Percentiles rank a stretch among this genome's conserved stretches.
Evolutionary conservation across 2,797 vertebrate genomes (phyloP).

Genomic region (Sciurus vulgaris): DNA sequence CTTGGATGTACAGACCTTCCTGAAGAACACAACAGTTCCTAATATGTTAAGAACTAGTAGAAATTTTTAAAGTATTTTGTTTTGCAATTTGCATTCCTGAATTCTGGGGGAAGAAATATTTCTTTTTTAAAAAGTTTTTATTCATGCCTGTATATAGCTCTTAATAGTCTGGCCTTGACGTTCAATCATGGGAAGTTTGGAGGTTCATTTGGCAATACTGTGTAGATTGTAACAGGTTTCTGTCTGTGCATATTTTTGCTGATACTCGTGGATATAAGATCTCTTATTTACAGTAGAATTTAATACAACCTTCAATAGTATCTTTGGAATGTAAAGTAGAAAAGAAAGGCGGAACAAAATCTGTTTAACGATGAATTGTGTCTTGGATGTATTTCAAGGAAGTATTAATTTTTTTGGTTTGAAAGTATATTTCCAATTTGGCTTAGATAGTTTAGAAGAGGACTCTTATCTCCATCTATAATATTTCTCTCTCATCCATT

Average conservation of each 20-base stretch:
- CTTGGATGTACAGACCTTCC: background rate
- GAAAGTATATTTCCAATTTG: background rate
- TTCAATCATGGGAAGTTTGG: background rate
- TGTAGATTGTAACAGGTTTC: background rate
- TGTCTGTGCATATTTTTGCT: background rate
- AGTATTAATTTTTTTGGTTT: background rate
- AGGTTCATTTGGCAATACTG: background rate
- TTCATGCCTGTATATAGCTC: background rate
- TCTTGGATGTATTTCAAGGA: slow-evolving; percentile 38
- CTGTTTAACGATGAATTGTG: background rate
- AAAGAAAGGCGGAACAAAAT: background rate
- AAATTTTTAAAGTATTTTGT: background rate
- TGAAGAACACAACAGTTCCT: background rate
- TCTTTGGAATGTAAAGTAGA: slow-evolving; percentile 7
- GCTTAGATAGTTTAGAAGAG: slow-evolving; percentile 6
- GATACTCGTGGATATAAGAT: background rate
- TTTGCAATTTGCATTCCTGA: background rate
- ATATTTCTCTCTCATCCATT: background rate
- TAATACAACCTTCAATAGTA: background rate
- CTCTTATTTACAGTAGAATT: slow-evolving; percentile 2
- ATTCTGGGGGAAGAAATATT: background rate
- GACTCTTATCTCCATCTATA: background rate
- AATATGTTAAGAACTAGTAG: background rate
- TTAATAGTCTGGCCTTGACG: background rate
- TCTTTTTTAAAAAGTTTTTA: background rate